phyloP scores from a whole-genome alignment of 2,113 vertebrate genomes.

The Crotophaga sulcirostris region DNA sequence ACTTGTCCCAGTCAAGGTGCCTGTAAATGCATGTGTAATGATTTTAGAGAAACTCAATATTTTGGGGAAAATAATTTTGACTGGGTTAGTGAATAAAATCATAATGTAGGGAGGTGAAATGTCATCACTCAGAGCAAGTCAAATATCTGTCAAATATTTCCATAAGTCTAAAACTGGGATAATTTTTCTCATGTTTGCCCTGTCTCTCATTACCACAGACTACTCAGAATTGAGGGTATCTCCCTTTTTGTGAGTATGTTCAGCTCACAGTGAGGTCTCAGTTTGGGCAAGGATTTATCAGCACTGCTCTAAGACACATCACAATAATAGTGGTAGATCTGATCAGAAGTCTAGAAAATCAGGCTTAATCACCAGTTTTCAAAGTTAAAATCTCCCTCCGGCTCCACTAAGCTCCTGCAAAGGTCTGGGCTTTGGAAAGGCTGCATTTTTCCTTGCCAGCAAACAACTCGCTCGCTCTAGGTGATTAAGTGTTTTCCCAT shows the following conservation, averaged over 20 bases:
- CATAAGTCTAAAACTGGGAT: neutral
- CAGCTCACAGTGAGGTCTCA: neutral
- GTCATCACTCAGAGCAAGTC: neutral
- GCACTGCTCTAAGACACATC: neutral
- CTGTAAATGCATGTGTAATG: neutral
- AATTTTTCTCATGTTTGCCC: neutral
- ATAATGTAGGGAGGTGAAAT: neutral
- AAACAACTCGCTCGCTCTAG: neutral
- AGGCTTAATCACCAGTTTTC: neutral
- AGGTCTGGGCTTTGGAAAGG: neutral
- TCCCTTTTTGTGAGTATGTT: neutral
- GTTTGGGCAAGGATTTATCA: neutral
- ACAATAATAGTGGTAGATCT: neutral
- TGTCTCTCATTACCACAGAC: neutral
- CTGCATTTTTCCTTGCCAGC: neutral
- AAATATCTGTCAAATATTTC: neutral
- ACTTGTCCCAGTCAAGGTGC: neutral
- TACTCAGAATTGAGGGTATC: neutral
- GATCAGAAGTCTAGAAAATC: neutral
- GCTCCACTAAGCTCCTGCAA: neutral
- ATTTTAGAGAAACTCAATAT: neutral
- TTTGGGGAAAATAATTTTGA: neutral
- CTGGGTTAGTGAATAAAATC: neutral
- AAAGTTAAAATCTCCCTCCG: neutral
- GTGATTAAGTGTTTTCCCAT: neutral